Conservation (phyloP, 2,888 invertebrate species). For the Fragum fragum region DNA sequence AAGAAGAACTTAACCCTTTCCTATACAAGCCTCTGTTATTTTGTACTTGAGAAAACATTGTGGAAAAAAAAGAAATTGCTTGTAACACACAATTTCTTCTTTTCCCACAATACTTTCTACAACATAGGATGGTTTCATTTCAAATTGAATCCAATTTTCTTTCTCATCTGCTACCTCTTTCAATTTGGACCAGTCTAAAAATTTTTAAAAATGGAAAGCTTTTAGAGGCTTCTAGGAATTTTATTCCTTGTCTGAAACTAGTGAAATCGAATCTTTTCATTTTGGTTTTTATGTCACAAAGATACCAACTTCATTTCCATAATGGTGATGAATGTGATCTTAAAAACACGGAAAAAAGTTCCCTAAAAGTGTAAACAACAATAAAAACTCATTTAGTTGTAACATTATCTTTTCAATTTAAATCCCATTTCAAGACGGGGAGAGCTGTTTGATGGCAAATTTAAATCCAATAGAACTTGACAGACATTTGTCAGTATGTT, state of each 20-base stretch:
- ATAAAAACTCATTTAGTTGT: slow-evolving; percentile 40
- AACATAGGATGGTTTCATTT: too few species aligned
- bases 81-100: too few species aligned
- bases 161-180: too few species aligned
- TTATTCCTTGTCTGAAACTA: background rate
- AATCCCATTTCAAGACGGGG: slow-evolving; percentile 45
- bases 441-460: slow-evolving; percentile 49
- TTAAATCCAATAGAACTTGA: slow-evolving; percentile 63
- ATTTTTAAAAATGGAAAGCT: too few species aligned
- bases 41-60: too few species aligned
- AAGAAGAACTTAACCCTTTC: too few species aligned
- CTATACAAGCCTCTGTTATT: too few species aligned
- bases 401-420: slow-evolving; percentile 51
- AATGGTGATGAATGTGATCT: background rate
- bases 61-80: too few species aligned
- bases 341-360: background rate
- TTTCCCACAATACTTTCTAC: too few species aligned
- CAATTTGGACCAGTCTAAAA: too few species aligned
- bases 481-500: slow-evolving; percentile 60
- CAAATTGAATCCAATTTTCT: too few species aligned
- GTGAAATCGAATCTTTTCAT: background rate
- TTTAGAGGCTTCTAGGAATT: background rate
- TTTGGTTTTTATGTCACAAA: background rate
- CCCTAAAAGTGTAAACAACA: slow-evolving; percentile 38
- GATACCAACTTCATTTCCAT: background rate